A percentile compares a stretch with the other conserved stretches of the same genome.
Evolutionary conservation across 1,140 invertebrate species (phyloP).

Genomic region (Acromyrmex echinatior): DNA sequence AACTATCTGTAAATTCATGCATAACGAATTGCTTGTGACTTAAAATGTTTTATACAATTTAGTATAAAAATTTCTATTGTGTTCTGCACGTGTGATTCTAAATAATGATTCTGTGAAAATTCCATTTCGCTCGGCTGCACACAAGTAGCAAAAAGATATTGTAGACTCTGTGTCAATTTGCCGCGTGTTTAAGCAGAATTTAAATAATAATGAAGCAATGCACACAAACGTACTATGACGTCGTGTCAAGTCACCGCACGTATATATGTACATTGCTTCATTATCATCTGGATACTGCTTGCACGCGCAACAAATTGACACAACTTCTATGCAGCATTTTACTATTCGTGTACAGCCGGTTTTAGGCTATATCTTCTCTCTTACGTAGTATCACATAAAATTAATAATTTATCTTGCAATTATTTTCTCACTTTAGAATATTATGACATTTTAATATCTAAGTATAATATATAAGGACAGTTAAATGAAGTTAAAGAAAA

Average conservation of each 20-base stretch:
- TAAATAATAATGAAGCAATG: conserved; percentile 16
- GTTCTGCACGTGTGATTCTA: background rate
- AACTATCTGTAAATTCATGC: background rate
- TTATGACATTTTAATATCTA: conserved; percentile 12
- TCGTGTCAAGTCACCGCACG: background rate
- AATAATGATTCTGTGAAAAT: conserved; percentile 21
- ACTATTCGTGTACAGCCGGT: background rate
- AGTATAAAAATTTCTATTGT: background rate
- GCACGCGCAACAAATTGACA: conserved; percentile 15
- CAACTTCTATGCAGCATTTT: conserved; percentile 11
- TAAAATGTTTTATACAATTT: conserved; percentile 7
- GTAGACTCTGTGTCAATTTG: conserved; percentile 1
- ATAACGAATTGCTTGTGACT: background rate
- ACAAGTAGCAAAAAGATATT: background rate
- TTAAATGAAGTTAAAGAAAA: conserved; percentile 26
- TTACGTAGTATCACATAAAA: conserved; percentile 1
- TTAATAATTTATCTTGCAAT: conserved; percentile 15
- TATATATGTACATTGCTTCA: conserved; percentile 16
- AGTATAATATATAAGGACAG: background rate
- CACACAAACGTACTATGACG: conserved; percentile 7
- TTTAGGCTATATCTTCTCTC: conserved; percentile 17
- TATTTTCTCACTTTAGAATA: background rate
- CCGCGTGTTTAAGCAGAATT: conserved; percentile 19
- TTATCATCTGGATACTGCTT: conserved; percentile 13
- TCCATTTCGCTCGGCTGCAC: conserved; percentile 1